A percentile compares a stretch with the other conserved stretches of the same genome.
These are phyloP conservation scores for Acanthosepion pharaonis DNA, from an alignment of 2,888 invertebrate genomes.

Conservation along the genomic window DNA sequence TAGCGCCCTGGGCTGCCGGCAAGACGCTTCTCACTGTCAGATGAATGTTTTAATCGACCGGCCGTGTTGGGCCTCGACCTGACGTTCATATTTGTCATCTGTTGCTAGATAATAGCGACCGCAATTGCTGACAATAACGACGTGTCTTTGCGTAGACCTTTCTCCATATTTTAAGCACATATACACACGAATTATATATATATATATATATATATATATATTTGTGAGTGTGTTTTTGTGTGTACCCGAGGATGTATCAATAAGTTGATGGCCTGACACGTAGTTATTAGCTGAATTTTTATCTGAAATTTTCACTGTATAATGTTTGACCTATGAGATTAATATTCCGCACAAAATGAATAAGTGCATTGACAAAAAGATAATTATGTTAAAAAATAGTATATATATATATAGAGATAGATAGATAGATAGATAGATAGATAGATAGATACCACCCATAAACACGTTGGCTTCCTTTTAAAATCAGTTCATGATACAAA, in stretches of 20 bases:
- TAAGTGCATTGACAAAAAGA: too few relatives aligned
- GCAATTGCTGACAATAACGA: not conserved
- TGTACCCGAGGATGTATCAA: too few relatives aligned
- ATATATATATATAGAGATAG: not conserved
- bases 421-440: not conserved
- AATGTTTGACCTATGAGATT: too few relatives aligned
- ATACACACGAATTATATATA: not conserved
- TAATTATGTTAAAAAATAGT: not conserved
- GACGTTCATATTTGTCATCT: conserved; percentile 11
- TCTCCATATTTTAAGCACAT: not conserved
- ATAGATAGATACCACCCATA: not conserved
- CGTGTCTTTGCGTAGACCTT: not conserved
- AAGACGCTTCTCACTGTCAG: not conserved
- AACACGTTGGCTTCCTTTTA: too few relatives aligned
- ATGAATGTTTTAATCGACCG: conserved; percentile 12
- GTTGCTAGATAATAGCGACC: not conserved
- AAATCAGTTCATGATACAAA: too few relatives aligned
- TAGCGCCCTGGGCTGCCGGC: not conserved
- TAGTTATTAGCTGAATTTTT: too few relatives aligned
- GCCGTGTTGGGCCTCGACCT: conserved; percentile 11
- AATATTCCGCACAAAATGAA: too few relatives aligned
- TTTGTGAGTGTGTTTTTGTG: not conserved
- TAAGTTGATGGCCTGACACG: too few relatives aligned
- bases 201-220: not conserved
- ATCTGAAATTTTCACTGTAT: too few relatives aligned